phyloP scores from a whole-genome alignment of 2,113 vertebrate genomes.

The Myrmecophaga tridactyla region DNA sequence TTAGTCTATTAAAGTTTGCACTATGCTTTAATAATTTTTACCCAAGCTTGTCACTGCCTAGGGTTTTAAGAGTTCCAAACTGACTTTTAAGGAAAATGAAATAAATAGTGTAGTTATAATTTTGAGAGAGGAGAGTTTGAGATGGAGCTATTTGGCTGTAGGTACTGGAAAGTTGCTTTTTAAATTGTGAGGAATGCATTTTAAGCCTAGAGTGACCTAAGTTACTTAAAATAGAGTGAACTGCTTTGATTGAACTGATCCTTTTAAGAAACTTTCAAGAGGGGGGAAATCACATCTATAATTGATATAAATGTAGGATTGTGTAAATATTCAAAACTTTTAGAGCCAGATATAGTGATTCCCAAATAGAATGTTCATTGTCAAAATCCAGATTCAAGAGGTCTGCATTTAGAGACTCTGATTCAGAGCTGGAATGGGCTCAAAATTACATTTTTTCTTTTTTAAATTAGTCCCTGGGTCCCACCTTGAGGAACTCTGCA shows the following conservation, averaged over 20 bases:
- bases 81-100: neutral
- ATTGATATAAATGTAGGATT: neutral
- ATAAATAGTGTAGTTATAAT: conserved; percentile 3
- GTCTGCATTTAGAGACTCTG: neutral
- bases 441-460: neutral
- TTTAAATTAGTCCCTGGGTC: neutral
- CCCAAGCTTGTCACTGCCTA: neutral
- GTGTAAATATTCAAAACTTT: neutral
- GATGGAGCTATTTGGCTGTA: neutral
- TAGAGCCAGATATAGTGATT: neutral
- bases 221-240: neutral
- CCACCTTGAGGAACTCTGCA: neutral
- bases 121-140: neutral
- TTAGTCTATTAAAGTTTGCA: neutral
- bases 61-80: neutral
- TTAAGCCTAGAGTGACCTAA: neutral
- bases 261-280: neutral
- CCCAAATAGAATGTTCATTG: neutral
- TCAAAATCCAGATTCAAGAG: neutral
- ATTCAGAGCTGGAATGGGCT: neutral
- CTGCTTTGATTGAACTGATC: neutral
- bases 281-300: neutral
- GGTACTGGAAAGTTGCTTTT: neutral
- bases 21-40: neutral
- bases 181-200: neutral